Percentiles rank a stretch among this genome's conserved stretches.
phyloP scores from a whole-genome alignment of 2,113 vertebrate genomes.

The Euleptes europaea region DNA sequence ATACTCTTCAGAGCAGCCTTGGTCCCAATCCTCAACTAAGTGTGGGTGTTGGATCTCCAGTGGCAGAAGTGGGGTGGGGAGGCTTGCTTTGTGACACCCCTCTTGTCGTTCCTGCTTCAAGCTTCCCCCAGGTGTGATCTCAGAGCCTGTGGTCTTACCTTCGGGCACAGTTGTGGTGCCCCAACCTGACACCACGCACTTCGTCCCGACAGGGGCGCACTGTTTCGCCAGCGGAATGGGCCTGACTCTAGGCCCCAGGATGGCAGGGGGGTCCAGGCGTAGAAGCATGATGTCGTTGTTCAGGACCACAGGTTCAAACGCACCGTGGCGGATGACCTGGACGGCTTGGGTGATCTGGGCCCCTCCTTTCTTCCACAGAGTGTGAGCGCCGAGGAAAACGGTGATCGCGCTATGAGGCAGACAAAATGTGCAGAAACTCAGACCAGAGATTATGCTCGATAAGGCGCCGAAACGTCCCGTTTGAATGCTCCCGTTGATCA shows the following conservation, averaged over 20 bases:
- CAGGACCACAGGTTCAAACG: constrained; percentile 37
- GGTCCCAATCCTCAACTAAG: not conserved
- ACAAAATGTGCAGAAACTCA: not conserved
- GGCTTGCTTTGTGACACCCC: no score
- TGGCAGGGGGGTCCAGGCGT: constrained; percentile 39
- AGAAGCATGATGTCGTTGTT: constrained; percentile 71
- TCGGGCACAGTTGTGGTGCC: constrained; percentile 67
- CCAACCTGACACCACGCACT: constrained; percentile 68
- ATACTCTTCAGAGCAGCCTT: no score
- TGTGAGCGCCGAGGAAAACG: not conserved
- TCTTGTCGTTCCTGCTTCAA: not conserved
- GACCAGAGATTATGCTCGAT: not conserved
- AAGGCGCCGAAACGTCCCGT: no score
- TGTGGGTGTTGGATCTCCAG: no score
- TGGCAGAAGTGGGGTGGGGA: not conserved
- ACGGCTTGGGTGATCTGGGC: constrained; percentile 47
- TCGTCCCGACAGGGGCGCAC: constrained; percentile 25
- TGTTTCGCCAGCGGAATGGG: constrained; percentile 12
- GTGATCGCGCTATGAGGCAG: not conserved
- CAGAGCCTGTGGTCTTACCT: constrained; percentile 32
- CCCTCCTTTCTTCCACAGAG: not conserved
- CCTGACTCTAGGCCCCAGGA: constrained; percentile 7
- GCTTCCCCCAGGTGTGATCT: no score
- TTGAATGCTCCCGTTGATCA: no score
- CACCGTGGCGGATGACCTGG: constrained; percentile 43